Evolutionary conservation across 2,113 vertebrate genomes (phyloP).

Genomic region (Ursus arctos): DNA sequence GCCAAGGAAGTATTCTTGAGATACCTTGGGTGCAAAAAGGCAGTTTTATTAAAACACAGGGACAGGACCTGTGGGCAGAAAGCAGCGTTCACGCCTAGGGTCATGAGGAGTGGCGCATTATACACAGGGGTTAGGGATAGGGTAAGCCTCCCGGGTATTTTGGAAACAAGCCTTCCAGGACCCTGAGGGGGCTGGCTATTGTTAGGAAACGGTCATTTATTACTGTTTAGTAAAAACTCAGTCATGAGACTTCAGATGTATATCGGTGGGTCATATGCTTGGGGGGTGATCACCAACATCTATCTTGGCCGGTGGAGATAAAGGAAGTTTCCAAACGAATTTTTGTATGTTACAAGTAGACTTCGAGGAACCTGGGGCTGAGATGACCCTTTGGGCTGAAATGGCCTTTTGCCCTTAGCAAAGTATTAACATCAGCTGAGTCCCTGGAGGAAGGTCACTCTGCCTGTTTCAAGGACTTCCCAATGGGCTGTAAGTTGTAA

Average conservation of each 20-base stretch:
- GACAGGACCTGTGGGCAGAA: neutral
- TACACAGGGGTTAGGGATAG: neutral
- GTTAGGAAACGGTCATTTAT: neutral
- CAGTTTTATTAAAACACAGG: neutral
- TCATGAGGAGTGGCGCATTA: neutral
- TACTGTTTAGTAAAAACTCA: neutral
- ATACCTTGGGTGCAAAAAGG: neutral
- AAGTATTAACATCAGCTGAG: neutral
- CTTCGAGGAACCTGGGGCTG: neutral
- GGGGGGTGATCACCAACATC: neutral
- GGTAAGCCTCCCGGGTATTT: neutral
- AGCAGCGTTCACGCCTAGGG: neutral
- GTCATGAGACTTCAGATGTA: neutral
- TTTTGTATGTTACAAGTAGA: neutral
- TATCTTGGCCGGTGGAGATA: neutral
- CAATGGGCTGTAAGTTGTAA: neutral
- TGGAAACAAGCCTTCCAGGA: neutral
- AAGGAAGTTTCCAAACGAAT: neutral
- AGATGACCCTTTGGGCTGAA: neutral
- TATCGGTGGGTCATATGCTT: neutral
- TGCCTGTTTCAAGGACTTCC: neutral
- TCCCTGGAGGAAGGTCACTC: neutral
- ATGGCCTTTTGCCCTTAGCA: neutral
- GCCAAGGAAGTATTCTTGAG: neutral
- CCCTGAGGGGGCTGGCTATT: neutral